These are phyloP conservation scores for Urosaurus nigricauda DNA, from an alignment of 2,797 vertebrate genomes.

Conservation along the genomic window DNA sequence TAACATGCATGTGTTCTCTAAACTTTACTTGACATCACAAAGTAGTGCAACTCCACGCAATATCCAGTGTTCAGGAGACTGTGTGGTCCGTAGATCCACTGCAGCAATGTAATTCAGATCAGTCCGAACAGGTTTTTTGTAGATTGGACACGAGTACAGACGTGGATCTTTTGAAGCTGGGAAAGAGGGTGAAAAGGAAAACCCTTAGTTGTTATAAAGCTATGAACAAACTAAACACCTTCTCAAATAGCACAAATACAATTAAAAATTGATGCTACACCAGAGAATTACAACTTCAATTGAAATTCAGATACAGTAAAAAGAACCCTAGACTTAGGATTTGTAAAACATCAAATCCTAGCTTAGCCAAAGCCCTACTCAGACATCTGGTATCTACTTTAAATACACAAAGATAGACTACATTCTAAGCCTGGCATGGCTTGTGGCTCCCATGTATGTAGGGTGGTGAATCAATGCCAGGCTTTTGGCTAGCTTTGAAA, in stretches of 20 bases:
- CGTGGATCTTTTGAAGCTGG: conserved; percentile 81
- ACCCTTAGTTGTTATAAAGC: not conserved
- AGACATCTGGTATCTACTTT: no score
- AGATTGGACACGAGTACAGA: conserved; percentile 92
- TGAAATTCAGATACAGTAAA: not conserved
- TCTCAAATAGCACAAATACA: not conserved
- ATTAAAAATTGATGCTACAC: not conserved
- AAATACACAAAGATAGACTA: no score
- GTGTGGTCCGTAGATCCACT: conserved; percentile 87
- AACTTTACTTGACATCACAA: conserved; percentile 90
- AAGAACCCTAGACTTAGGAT: not conserved
- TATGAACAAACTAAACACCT: conserved; percentile 7
- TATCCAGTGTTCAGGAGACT: conserved; percentile 91
- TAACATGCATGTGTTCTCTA: not conserved
- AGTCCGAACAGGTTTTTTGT: conserved; percentile 91
- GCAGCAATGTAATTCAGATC: conserved; percentile 90
- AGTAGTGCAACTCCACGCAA: conserved; percentile 93
- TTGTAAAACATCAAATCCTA: not conserved
- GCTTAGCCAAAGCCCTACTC: not conserved
- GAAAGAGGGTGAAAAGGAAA: conserved; percentile 21
- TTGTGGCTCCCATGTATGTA: no score
- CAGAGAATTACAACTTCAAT: not conserved
- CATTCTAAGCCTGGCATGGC: no score
- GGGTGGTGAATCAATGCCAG: no score
- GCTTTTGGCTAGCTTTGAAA: no score